phyloP scores from a whole-genome alignment of 2,797 vertebrate genomes.

The Gambusia yucatana region DNA sequence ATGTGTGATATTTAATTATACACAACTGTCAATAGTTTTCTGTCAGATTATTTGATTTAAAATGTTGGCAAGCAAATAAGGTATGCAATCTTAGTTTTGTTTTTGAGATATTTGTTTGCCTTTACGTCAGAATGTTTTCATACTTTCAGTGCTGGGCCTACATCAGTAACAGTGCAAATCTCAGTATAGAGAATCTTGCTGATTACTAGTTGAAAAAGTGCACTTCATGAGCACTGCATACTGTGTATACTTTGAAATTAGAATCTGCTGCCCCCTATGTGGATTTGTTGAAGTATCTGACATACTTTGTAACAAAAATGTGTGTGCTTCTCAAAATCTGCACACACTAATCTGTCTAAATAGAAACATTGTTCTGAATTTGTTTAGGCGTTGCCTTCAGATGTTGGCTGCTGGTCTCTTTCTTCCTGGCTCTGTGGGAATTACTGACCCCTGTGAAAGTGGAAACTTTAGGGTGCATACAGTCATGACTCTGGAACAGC shows the following conservation, averaged over 20 bases:
- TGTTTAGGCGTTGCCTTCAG: constrained; percentile 92
- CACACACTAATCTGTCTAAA: not conserved
- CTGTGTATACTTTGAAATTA: not conserved
- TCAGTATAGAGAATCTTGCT: not conserved
- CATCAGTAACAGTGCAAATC: not conserved
- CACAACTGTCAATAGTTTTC: not conserved
- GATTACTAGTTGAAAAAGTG: not conserved
- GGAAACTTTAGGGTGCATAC: constrained; percentile 97
- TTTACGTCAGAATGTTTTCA: not conserved
- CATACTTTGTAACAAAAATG: not conserved
- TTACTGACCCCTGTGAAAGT: constrained; percentile 96
- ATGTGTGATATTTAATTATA: not conserved
- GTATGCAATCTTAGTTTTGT: not conserved
- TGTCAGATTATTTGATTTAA: not conserved
- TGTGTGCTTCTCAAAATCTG: not conserved
- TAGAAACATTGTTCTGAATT: not conserved
- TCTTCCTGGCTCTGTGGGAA: constrained; percentile 93
- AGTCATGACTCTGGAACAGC: constrained; percentile 97
- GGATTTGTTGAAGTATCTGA: not conserved
- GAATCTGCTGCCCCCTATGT: not conserved
- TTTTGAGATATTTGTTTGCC: not conserved
- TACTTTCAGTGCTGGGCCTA: not conserved
- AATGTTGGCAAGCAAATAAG: not conserved
- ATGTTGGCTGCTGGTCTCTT: constrained; percentile 96
- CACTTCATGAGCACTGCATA: not conserved